These are phyloP conservation scores for Eledona agricola DNA, from an alignment of 2,888 invertebrate genomes.

Conservation along the genomic window DNA sequence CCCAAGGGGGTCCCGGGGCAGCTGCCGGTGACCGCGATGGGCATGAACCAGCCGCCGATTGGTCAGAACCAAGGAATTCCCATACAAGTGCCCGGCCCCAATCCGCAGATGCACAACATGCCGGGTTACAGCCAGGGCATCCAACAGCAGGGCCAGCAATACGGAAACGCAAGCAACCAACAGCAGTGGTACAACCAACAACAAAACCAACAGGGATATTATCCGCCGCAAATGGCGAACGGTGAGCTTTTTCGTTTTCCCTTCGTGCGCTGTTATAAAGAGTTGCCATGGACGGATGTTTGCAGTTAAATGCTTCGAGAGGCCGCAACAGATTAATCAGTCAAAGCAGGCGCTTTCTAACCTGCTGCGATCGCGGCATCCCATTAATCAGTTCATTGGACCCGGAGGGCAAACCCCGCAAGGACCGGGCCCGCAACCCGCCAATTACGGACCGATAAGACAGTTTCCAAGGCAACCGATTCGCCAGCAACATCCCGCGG, in stretches of 20 bases:
- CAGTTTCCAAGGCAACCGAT: constrained; percentile 64
- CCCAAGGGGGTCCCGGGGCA: constrained; percentile 59
- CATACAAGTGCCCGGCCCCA: constrained; percentile 53
- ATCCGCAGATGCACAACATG: constrained; percentile 56
- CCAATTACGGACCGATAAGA: constrained; percentile 63
- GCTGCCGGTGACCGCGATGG: constrained; percentile 51
- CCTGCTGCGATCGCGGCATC: constrained; percentile 80
- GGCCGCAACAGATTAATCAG: constrained; percentile 69
- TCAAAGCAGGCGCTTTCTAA: constrained; percentile 87
- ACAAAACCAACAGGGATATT: constrained; percentile 62
- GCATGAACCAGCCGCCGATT: constrained; percentile 51
- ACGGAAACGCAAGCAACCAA: constrained; percentile 62
- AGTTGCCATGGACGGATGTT: constrained; percentile 27
- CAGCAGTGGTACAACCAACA: constrained; percentile 69
- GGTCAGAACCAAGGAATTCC: constrained; percentile 42
- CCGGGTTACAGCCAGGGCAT: constrained; percentile 49
- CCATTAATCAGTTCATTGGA: constrained; percentile 63
- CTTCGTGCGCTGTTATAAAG: no score
- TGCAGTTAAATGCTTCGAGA: constrained; percentile 63
- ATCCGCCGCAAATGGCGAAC: constrained; percentile 64
- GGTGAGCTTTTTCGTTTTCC: constrained; percentile 49
- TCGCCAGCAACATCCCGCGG: constrained; percentile 59
- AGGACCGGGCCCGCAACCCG: constrained; percentile 57
- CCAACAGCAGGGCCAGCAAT: constrained; percentile 57
- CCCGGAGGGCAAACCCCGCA: constrained; percentile 50